phyloP scores from a whole-genome alignment of 1,140 invertebrate genomes.

The Zaprionus capensis region DNA sequence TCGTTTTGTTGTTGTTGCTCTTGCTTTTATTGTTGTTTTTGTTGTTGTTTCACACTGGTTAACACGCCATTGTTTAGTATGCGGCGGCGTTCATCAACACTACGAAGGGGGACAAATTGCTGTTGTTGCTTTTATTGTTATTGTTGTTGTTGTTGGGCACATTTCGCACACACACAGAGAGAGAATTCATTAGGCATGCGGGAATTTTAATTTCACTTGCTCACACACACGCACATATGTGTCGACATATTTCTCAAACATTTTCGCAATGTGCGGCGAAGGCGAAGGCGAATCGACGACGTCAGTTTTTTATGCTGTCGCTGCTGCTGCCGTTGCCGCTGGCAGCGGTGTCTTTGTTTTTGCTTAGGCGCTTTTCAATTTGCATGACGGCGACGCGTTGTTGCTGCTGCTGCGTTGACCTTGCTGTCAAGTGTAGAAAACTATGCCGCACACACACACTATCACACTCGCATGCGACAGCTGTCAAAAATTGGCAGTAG shows the following conservation, averaged over 20 bases:
- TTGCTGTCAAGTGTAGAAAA: slow-evolving; percentile 70
- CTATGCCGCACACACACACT: slow-evolving; percentile 58
- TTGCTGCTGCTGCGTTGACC: slow-evolving; percentile 51
- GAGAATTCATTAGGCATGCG: slow-evolving; percentile 79
- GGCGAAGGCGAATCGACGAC: slow-evolving; percentile 33
- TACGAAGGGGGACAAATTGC: slow-evolving; percentile 3
- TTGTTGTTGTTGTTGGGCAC: slow-evolving; percentile 30
- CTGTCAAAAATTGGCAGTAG: slow-evolving; percentile 62
- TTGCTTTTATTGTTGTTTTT: not conserved
- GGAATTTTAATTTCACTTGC: slow-evolving; percentile 81
- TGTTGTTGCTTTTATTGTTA: slow-evolving; percentile 28
- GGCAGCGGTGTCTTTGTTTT: slow-evolving; percentile 43
- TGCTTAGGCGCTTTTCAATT: slow-evolving; percentile 64
- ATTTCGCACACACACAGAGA: slow-evolving; percentile 31
- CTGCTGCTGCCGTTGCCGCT: slow-evolving; percentile 26
- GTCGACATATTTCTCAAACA: slow-evolving; percentile 81
- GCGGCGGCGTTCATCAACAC: slow-evolving; percentile 43
- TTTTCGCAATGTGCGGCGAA: slow-evolving; percentile 61
- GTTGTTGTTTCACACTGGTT: slow-evolving; percentile 28
- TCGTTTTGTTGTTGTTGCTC: slow-evolving; percentile 27
- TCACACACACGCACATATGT: slow-evolving; percentile 80
- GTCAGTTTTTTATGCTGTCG: slow-evolving; percentile 44
- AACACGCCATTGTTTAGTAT: slow-evolving; percentile 53
- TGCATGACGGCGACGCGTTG: slow-evolving; percentile 54
- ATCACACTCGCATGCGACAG: slow-evolving; percentile 45